Evolutionary conservation across 2,113 vertebrate genomes (phyloP).

Genomic region (Delphinus delphis): DNA sequence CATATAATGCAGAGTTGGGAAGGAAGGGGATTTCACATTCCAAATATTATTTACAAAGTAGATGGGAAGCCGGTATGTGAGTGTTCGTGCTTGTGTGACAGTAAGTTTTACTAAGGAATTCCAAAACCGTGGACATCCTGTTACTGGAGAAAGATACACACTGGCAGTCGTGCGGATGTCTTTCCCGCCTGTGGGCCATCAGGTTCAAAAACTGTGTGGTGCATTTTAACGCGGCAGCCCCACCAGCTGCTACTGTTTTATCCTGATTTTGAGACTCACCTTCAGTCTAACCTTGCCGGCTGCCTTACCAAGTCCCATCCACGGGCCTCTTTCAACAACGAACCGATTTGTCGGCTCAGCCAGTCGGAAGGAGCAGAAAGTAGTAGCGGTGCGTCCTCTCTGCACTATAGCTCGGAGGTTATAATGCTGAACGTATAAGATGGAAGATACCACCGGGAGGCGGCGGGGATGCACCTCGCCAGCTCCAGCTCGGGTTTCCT

Average conservation of each 20-base stretch:
- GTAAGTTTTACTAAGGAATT: background rate
- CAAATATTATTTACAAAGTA: background rate
- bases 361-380: background rate
- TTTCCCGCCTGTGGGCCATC: slow-evolving; percentile 18
- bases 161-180: background rate
- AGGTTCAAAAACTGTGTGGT: background rate
- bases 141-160: background rate
- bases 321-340: background rate
- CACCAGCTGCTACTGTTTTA: background rate
- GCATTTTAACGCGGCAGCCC: background rate
- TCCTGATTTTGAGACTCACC: background rate
- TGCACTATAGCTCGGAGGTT: slow-evolving; percentile 40
- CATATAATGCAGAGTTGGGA: background rate
- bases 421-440: slow-evolving; percentile 56
- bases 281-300: slow-evolving; percentile 38
- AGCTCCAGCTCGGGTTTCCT: background rate
- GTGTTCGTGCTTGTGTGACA: background rate
- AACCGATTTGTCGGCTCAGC: rapidly evolving
- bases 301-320: background rate
- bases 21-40: background rate
- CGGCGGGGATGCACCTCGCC: slow-evolving; percentile 58
- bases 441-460: slow-evolving; percentile 77
- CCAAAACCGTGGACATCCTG: background rate
- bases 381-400: background rate
- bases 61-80: background rate